Evolutionary conservation across 2,797 vertebrate species (phyloP).

Genomic region (Chlorospingus flavigularis): DNA sequence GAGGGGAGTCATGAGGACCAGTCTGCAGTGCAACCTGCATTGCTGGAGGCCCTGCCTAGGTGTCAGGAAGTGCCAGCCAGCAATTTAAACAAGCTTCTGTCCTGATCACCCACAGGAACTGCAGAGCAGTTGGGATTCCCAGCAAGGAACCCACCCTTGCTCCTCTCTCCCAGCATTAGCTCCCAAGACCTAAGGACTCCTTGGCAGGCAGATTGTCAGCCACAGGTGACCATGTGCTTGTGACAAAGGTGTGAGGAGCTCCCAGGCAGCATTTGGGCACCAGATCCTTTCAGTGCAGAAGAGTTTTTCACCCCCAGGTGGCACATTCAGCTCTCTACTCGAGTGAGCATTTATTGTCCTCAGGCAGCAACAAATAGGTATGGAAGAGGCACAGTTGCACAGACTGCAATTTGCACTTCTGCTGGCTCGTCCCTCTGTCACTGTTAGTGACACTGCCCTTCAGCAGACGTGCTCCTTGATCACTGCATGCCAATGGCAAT

Average conservation of each 20-base stretch:
- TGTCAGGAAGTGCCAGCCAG: not conserved
- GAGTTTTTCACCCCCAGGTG: not conserved
- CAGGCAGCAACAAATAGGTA: not conserved
- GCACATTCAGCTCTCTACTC: not conserved
- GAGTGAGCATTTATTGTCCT: not conserved
- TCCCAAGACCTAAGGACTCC: not conserved
- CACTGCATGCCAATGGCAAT: not conserved
- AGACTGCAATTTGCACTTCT: not conserved
- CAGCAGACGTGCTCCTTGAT: not conserved
- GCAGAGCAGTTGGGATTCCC: not conserved
- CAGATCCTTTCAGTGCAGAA: not conserved
- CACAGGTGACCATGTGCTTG: not conserved
- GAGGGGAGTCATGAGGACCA: not conserved
- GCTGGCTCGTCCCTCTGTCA: not conserved
- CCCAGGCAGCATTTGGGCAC: not conserved
- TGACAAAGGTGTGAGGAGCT: not conserved
- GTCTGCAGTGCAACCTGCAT: not conserved
- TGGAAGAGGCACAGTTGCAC: not conserved
- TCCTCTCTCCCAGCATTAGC: not conserved
- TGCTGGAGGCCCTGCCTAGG: not conserved
- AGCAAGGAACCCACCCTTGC: accelerated
- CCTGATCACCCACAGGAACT: not conserved
- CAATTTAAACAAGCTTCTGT: not conserved
- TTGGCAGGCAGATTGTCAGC: not conserved
- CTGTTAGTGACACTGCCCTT: not conserved